A percentile compares a stretch with the other conserved stretches of the same genome.
These are phyloP conservation scores for Zaprionus capensis DNA, from an alignment of 1,140 invertebrate species.

Conservation along the genomic window DNA sequence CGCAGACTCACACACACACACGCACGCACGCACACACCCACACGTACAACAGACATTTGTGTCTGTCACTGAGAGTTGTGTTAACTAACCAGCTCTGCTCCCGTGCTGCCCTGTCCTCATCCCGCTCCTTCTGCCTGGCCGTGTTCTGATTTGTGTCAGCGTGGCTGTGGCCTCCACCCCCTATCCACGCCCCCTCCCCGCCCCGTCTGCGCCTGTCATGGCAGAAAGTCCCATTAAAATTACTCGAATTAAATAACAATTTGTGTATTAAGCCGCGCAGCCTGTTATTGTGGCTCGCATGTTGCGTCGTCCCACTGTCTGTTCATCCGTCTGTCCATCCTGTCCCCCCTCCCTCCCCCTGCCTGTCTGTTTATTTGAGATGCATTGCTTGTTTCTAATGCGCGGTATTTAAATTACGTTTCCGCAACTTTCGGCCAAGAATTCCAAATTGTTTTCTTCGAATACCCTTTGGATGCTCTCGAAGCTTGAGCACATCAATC, in stretches of 20 bases:
- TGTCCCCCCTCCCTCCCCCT: background rate
- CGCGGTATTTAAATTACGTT: slow-evolving; percentile 27
- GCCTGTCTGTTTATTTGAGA: slow-evolving; percentile 16
- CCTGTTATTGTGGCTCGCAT: slow-evolving; percentile 6
- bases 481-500: slow-evolving; percentile 1
- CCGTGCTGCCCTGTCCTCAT: background rate
- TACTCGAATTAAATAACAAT: slow-evolving; percentile 46
- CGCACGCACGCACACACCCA: background rate
- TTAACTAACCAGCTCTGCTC: slow-evolving; percentile 12
- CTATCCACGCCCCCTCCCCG: background rate
- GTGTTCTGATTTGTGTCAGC: background rate
- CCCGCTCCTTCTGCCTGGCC: background rate
- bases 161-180: background rate
- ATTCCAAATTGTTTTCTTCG: background rate
- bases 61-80: slow-evolving; percentile 5
- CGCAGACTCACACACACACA: background rate
- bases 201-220: slow-evolving; percentile 23
- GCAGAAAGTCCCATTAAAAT: slow-evolving; percentile 28
- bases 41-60: slow-evolving; percentile 7
- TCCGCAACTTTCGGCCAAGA: slow-evolving; percentile 9
- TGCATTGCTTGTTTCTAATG: slow-evolving; percentile 15
- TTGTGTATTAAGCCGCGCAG: slow-evolving; percentile 29
- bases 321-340: background rate
- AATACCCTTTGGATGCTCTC: background rate
- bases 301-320: background rate